Conservation (phyloP, 2,888 invertebrate species). For the Dryococelus australis region DNA sequence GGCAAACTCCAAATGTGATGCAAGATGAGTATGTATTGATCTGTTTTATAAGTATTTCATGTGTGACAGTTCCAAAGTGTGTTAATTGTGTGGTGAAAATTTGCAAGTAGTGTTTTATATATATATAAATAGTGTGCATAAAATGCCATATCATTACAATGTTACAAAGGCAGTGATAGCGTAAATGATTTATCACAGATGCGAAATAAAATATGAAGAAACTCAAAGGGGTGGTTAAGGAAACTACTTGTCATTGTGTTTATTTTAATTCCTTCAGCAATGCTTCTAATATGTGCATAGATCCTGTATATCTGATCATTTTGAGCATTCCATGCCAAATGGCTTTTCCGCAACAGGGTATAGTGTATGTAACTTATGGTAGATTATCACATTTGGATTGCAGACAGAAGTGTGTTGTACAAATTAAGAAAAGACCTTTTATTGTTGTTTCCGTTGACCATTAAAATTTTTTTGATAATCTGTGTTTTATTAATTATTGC, state of each 20-base stretch:
- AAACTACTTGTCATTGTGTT: background rate
- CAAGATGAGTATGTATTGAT: background rate
- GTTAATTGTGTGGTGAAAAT: background rate
- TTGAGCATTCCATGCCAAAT: slow-evolving; percentile 25
- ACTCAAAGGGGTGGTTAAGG: background rate
- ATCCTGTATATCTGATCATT: background rate
- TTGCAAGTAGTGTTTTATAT: slow-evolving; percentile 21
- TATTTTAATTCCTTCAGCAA: background rate
- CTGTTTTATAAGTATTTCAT: slow-evolving; percentile 9
- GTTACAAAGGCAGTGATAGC: background rate
- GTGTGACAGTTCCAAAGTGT: background rate
- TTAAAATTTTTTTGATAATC: slow-evolving; percentile 24
- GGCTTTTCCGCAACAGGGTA: slow-evolving; percentile 26
- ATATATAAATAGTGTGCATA: background rate
- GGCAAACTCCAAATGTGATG: background rate
- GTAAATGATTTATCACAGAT: background rate
- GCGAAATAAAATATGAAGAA: background rate
- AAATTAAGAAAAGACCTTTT: background rate
- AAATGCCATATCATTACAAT: slow-evolving; percentile 22
- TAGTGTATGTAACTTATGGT: slow-evolving; percentile 3
- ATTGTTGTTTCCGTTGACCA: slow-evolving; percentile 24
- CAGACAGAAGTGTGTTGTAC: slow-evolving; percentile 6
- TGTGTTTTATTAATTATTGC: background rate
- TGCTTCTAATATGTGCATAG: background rate
- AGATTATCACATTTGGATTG: slow-evolving; percentile 8